Conservation (phyloP, 2,797 vertebrate genomes). For the Todus mexicanus region DNA sequence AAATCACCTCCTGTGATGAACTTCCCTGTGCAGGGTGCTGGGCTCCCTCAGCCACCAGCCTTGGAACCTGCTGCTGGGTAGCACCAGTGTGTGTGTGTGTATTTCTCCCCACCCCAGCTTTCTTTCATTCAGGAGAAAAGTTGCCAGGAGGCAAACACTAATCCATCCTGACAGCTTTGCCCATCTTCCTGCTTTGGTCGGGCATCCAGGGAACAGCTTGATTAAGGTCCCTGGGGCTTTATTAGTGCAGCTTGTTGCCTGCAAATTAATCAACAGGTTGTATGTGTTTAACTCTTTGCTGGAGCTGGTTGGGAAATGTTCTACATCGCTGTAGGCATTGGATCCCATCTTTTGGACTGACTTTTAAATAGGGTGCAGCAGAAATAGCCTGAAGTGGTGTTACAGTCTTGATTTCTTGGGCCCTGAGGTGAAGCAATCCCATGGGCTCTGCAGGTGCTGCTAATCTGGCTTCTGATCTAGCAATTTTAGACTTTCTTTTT, state of each 20-base stretch:
- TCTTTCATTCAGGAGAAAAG: constrained; percentile 1
- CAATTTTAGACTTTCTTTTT: not conserved
- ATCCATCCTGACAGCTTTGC: constrained; percentile 62
- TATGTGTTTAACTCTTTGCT: constrained; percentile 38
- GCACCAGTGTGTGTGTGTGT: not conserved
- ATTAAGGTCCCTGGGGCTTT: constrained; percentile 39
- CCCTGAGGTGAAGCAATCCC: not conserved
- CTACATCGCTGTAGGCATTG: not conserved
- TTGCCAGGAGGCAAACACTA: constrained; percentile 29
- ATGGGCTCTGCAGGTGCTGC: not conserved
- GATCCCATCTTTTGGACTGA: not conserved
- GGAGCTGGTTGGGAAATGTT: not conserved
- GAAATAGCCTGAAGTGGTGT: not conserved
- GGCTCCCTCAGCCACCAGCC: not conserved
- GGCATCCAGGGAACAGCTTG: constrained; percentile 52
- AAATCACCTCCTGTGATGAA: not conserved
- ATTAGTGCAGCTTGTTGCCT: constrained; percentile 48
- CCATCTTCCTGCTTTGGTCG: constrained; percentile 47
- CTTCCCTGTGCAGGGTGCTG: not conserved
- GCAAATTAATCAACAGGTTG: constrained; percentile 61
- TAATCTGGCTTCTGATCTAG: not conserved
- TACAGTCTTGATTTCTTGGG: not conserved
- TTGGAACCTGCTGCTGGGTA: not conserved
- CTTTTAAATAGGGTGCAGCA: not conserved
- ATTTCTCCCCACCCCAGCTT: not conserved